Conservation (phyloP, 2,797 vertebrate genomes). For the Balearica regulorum region DNA sequence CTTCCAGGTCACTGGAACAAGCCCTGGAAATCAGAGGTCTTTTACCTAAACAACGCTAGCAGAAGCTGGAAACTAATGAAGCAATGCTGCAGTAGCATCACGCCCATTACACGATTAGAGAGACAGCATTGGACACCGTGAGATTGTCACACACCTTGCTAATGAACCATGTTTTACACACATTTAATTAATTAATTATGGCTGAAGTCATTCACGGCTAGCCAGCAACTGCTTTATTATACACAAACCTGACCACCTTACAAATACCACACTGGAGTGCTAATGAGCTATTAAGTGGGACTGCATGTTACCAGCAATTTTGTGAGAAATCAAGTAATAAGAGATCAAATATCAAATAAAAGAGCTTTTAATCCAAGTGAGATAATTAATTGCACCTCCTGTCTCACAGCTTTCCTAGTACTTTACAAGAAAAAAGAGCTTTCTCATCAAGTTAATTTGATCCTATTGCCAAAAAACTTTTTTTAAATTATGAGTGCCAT, state of each 20-base stretch:
- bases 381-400: conserved; percentile 64
- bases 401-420: conserved; percentile 50
- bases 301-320: conserved; percentile 51
- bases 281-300: conserved; percentile 59
- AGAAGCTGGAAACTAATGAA: conserved; percentile 60
- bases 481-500: neutral
- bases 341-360: conserved; percentile 66
- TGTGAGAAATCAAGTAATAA: conserved; percentile 63
- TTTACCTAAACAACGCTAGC: conserved; percentile 9
- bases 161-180: conserved; percentile 66
- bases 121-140: conserved; percentile 19
- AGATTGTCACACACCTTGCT: conserved; percentile 62
- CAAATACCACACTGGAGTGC: conserved; percentile 14
- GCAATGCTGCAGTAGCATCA: conserved; percentile 37
- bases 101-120: conserved; percentile 43
- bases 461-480: conserved; percentile 41
- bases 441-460: conserved; percentile 55
- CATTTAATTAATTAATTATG: conserved; percentile 71
- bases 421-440: conserved; percentile 49
- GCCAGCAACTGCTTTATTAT: conserved; percentile 60
- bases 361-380: conserved; percentile 59
- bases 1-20: neutral
- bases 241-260: conserved; percentile 60
- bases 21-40: conserved; percentile 23
- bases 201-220: conserved; percentile 51